These are phyloP conservation scores for Spondyliosoma cantharus DNA, from an alignment of 2,797 vertebrate species.

Conservation along the genomic window DNA sequence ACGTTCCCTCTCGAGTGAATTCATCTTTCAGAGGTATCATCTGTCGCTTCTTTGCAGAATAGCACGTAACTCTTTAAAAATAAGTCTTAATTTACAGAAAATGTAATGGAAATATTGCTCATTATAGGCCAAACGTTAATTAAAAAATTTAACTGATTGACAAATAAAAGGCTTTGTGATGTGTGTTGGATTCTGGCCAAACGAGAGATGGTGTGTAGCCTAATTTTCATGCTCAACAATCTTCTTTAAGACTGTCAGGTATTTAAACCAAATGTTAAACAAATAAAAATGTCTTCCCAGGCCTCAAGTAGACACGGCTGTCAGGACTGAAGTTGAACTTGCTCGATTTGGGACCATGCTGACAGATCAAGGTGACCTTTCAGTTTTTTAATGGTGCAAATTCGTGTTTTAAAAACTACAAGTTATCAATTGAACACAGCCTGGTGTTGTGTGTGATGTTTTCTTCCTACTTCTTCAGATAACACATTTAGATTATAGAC, in stretches of 20 bases:
- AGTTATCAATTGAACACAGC: background rate
- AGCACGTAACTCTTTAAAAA: too few species aligned
- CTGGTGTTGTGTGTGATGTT: background rate
- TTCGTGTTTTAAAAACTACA: background rate
- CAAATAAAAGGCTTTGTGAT: background rate
- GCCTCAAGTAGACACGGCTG: background rate
- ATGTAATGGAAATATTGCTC: background rate
- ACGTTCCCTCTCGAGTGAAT: background rate
- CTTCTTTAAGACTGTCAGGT: background rate
- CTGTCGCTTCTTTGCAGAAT: background rate
- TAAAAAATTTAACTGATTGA: too few species aligned
- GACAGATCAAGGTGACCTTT: background rate
- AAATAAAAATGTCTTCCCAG: too few species aligned
- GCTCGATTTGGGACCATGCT: background rate
- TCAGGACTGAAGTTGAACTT: background rate
- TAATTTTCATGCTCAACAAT: background rate
- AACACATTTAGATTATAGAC: slow-evolving; percentile 15
- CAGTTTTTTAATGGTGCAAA: background rate
- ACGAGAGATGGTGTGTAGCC: background rate
- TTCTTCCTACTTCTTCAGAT: background rate
- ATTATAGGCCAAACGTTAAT: background rate
- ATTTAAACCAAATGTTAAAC: background rate
- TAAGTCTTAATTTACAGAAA: background rate
- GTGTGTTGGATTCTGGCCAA: background rate
- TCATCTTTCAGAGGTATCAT: background rate